phyloP scores from a whole-genome alignment of 2,113 vertebrate genomes.

The Urocynchramus pylzowi region DNA sequence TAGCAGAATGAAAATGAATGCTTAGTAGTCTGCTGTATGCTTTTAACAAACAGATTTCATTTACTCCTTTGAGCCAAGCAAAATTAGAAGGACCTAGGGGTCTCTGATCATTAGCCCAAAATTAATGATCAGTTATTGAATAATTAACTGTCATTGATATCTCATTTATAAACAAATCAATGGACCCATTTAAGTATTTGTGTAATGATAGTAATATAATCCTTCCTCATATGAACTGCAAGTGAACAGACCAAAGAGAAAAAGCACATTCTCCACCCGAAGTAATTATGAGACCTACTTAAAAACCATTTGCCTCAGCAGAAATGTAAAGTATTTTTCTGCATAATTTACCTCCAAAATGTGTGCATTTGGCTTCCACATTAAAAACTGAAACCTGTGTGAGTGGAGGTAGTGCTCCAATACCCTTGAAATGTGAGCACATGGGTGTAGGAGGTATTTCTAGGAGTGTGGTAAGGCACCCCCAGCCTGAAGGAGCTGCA shows the following conservation, averaged over 20 bases:
- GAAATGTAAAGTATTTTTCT: conserved; percentile 55
- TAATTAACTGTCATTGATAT: conserved; percentile 73
- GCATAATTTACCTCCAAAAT: conserved; percentile 49
- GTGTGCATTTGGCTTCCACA: neutral
- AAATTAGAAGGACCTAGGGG: conserved; percentile 47
- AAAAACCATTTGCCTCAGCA: conserved; percentile 56
- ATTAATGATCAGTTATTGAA: conserved; percentile 79
- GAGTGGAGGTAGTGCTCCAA: neutral
- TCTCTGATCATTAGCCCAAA: conserved; percentile 65
- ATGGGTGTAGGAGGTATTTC: neutral
- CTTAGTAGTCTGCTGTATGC: neutral
- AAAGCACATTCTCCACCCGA: conserved; percentile 5
- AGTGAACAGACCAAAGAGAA: conserved; percentile 65
- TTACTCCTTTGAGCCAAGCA: conserved; percentile 8
- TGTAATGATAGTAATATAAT: conserved; percentile 75
- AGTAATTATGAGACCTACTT: conserved; percentile 50
- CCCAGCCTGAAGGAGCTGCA: fast-evolving
- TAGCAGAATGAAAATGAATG: conserved; percentile 43
- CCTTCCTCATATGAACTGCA: conserved; percentile 65
- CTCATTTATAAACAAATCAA: conserved; percentile 74
- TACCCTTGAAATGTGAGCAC: neutral
- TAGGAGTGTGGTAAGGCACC: neutral
- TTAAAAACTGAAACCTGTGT: neutral
- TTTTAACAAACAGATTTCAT: conserved; percentile 50
- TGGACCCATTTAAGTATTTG: conserved; percentile 74